phyloP scores from a whole-genome alignment of 2,888 invertebrate species.

The Heliconius hortense region DNA sequence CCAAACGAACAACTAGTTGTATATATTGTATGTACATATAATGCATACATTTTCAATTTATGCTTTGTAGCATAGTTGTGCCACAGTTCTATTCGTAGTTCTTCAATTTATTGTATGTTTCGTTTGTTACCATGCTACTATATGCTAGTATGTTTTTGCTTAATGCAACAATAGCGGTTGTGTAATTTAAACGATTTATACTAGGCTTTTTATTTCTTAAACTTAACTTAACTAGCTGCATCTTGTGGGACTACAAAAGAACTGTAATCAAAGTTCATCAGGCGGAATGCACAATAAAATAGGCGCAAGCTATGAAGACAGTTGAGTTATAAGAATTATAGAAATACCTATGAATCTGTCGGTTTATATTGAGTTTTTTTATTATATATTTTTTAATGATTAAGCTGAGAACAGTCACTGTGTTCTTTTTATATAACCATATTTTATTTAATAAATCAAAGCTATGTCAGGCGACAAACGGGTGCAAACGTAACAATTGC shows the following conservation, averaged over 20 bases:
- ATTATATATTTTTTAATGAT: background rate
- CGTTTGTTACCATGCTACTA: background rate
- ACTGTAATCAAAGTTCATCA: background rate
- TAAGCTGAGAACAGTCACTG: background rate
- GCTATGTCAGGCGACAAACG: background rate
- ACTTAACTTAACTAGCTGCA: background rate
- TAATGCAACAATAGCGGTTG: background rate
- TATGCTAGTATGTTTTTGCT: background rate
- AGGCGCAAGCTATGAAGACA: background rate
- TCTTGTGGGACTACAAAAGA: background rate
- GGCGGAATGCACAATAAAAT: background rate
- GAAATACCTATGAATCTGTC: background rate
- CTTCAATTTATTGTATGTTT: background rate
- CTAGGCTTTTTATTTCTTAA: background rate
- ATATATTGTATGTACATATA: background rate
- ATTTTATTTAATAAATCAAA: background rate
- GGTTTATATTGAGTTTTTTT: background rate
- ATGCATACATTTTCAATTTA: background rate
- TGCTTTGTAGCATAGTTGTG: background rate
- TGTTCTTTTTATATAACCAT: background rate
- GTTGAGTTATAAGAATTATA: no score
- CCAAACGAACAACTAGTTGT: background rate
- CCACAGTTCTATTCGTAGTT: background rate
- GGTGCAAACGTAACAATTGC: slow-evolving; percentile 8
- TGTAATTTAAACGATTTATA: background rate